Evolutionary conservation across 1,140 invertebrate genomes (phyloP), one percentile per base, ranked within the genome.

Genomic region (Cotesia typhae): DNA sequence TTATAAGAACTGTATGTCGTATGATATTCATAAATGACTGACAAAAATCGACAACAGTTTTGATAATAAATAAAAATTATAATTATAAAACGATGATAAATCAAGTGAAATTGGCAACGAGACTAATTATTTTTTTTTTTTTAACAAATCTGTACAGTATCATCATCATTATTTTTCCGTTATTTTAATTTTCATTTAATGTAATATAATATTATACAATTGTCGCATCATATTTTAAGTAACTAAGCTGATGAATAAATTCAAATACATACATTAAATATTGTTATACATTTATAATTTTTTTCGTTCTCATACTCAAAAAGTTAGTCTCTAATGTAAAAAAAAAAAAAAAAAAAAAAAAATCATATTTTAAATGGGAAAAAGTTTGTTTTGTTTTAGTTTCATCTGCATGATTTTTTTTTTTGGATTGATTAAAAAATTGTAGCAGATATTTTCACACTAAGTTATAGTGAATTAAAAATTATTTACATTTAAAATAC

Each of bases 21-120:
- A 79, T 78, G 69, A 79, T 80, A 83, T 85, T 75, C 79, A 82
- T 80, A 84, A 84, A 85, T 75, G 81, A 86, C 84, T 85, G 85
- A 86, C 85, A 86, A 82, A 77, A 82, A 84, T 84, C 80, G 80
- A 81, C 75, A 77, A 77, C 80, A 82, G 78, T 37, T n/a, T 20
- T 57, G 12, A 57, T 28, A 51, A 9, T 38, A 55, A 36, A 70
- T 51, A 53, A 35, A 37, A 63, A 64, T 10, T 36, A 68, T 10
- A 1, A 4, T 10, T 28, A 36, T 35, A 4, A 47, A 17, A 55
- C 0, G 12, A 3, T 9, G 57, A 68, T 55, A 55, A 57, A 68
- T 35, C 14, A 20, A 68, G 38, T 59, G 20, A 67, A 12, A 28
- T 5, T 69, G 79, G 70, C 70, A 77, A 83, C 78, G 81, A 78